Evolutionary conservation across 2,797 vertebrate genomes (phyloP).

Genomic region (Cyprinodon diabolis): DNA sequence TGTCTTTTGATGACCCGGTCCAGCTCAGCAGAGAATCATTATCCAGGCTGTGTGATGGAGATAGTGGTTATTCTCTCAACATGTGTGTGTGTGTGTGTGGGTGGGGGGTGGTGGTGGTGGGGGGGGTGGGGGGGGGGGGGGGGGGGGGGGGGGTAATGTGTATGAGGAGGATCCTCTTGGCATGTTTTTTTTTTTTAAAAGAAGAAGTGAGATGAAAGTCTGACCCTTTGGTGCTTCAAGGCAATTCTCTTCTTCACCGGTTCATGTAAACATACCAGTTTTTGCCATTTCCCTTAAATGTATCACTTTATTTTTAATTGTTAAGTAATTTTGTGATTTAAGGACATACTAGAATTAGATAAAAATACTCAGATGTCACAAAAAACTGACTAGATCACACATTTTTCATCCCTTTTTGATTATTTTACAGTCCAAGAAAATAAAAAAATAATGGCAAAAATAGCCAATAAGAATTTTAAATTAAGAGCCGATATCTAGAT

Average conservation of each 20-base stretch:
- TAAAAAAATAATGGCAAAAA: too few species aligned
- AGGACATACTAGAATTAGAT: not conserved
- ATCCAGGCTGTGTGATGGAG: slow-evolving; percentile 60
- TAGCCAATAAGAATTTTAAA: too few species aligned
- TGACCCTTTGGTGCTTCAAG: slow-evolving; percentile 34
- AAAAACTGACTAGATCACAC: too few species aligned
- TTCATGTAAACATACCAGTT: not conserved
- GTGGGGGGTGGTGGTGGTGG: too few species aligned
- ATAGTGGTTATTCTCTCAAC: slow-evolving; percentile 42
- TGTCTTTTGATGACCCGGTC: slow-evolving; percentile 76
- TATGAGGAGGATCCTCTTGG: slow-evolving; percentile 43
- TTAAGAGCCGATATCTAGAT: too few species aligned
- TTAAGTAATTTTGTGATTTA: not conserved
- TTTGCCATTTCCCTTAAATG: not conserved
- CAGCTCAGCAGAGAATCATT: slow-evolving; percentile 70
- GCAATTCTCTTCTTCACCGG: not conserved
- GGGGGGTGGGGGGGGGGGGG: too few species aligned
- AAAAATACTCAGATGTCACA: not conserved
- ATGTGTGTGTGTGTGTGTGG: not conserved
- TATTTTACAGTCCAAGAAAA: too few species aligned
- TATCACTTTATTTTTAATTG: not conserved
- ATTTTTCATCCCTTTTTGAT: too few species aligned
- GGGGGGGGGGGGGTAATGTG: slow-evolving; percentile 5
- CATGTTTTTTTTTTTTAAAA: slow-evolving; percentile 52
- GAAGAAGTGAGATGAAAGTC: slow-evolving; percentile 53